Conservation (phyloP, 1,140 invertebrate species). For the Bombus vancouverensis region DNA sequence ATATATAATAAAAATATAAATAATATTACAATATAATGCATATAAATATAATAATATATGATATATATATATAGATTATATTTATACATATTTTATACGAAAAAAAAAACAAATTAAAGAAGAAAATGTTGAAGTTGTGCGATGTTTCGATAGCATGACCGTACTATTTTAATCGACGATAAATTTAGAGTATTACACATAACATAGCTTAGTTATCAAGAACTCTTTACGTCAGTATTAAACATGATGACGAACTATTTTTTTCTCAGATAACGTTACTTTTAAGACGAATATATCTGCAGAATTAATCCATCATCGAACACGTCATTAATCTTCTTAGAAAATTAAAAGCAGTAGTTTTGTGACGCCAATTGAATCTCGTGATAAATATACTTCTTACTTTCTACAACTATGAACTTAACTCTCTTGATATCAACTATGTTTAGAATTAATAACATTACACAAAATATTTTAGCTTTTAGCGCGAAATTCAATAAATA, state of each 20-base stretch:
- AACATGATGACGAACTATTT: not conserved
- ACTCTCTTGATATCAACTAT: not conserved
- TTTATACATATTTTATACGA: no score
- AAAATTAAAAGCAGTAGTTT: slow-evolving; percentile 16
- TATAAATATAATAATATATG: no score
- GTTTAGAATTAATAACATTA: no score
- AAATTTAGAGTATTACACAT: not conserved
- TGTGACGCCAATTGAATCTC: not conserved
- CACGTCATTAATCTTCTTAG: slow-evolving; percentile 18
- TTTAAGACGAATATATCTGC: not conserved
- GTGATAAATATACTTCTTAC: not conserved
- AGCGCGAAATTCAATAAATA: no score
- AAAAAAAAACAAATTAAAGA: not conserved
- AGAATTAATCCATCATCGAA: not conserved
- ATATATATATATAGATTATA: no score
- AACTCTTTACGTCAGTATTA: slow-evolving; percentile 2
- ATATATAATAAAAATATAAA: no score
- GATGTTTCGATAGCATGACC: not conserved
- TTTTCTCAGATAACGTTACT: slow-evolving; percentile 1
- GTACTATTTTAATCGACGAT: not conserved
- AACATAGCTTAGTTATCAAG: not conserved
- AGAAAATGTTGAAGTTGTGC: not conserved
- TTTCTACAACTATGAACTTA: not conserved
- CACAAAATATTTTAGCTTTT: not conserved
- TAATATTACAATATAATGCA: no score